Evolutionary conservation across 2,888 invertebrate genomes (phyloP).

Genomic region (Pristionchus arcanus): DNA sequence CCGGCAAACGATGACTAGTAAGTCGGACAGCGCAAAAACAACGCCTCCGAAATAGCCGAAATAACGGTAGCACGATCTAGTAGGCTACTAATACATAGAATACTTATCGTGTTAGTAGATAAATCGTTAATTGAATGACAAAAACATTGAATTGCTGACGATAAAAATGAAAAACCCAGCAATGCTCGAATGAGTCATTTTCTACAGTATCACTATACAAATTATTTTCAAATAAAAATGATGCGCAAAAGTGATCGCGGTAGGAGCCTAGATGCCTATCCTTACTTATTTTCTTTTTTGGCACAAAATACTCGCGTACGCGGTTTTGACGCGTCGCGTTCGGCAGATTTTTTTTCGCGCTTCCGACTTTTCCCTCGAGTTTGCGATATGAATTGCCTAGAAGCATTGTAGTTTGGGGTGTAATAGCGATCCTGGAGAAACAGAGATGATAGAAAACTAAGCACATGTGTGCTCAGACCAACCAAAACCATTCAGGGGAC

Average conservation of each 20-base stretch:
- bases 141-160: too few relatives aligned
- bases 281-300: background rate
- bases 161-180: background rate
- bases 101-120: background rate
- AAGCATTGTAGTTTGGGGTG: constrained; percentile 33
- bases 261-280: background rate
- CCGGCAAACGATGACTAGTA: background rate
- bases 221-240: background rate
- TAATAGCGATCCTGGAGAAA: constrained; percentile 30
- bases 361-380: constrained; percentile 21
- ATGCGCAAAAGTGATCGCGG: background rate
- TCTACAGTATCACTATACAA: background rate
- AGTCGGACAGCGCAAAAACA: background rate
- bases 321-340: background rate
- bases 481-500: constrained; percentile 41
- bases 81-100: background rate
- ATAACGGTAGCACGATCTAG: background rate
- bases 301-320: background rate
- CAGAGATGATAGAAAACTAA: constrained; percentile 7
- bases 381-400: constrained; percentile 31
- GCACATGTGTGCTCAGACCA: background rate
- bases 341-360: background rate
- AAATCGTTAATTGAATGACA: background rate
- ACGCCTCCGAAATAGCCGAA: background rate
- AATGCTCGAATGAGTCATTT: background rate